Base-by-base conservation (phyloP, 2,113 vertebrate genomes). In the Pachycephala philippinensis region DNA sequence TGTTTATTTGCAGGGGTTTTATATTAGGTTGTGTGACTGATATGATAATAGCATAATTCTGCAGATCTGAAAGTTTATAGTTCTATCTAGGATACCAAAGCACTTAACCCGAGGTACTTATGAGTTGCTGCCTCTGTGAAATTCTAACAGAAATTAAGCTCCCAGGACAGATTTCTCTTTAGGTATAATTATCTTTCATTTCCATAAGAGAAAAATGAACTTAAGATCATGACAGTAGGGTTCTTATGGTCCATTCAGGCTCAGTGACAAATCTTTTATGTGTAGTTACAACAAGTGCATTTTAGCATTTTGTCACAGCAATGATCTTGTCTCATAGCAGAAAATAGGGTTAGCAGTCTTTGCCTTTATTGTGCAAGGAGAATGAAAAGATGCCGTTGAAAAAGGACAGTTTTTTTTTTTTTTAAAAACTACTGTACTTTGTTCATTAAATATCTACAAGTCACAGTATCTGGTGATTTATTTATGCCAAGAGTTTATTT, bases 181-280 rank as follows among this genome's bases (percentile, higher is more conserved):
- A 96, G 90, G 45, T 96, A 89, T 96, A 91, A 97, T 98, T 97
- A 87, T 78, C 77, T 77, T 97, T 76, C 63, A 91, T 97, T 97
- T 97, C 93, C 87, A 30, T 92, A 94, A 87, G 57, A 97, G 76
- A 74, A 97, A 97, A 96, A 97, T 89, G 94, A 97, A 97, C 69
- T 75, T 96, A 95, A 97, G 93, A 91, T 97, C 95, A 93, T 89
- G 92, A 95, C 93, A 89, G 91, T 60, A 82, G 50, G 63, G 81
- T 97, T 97, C 89, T 95, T 96, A 80, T 93, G 79, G 87, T 96
- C 97, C 96, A 93, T 95, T 96, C 71, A 78, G 76, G n/a, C 90
- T 97, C 94, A 90, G 68, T 95, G 92, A 94, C 70, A 80, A 95
- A 94, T 87, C 81, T 97, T 91, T 79, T 42, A 83, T 90, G 50